Conservation (phyloP, 2,113 vertebrate species). For the Pelmatolapia mariae region DNA sequence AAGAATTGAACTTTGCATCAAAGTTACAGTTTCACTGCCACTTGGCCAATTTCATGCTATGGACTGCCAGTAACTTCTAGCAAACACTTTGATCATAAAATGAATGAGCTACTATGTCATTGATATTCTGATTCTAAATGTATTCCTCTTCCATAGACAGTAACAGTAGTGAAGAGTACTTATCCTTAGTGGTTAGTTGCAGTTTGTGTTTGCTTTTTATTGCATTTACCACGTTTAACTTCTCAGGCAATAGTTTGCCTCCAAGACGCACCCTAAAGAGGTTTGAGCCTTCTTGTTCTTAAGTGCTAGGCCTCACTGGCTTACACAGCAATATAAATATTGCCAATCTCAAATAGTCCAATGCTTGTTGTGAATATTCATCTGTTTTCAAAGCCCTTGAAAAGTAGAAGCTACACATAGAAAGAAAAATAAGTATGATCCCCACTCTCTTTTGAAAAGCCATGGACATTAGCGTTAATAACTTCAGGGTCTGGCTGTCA, state of each 20-base stretch:
- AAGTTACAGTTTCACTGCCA: neutral
- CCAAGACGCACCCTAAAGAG: neutral
- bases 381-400: neutral
- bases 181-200: neutral
- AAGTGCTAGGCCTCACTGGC: neutral
- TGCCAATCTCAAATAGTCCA: neutral
- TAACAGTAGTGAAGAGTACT: neutral
- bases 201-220: neutral
- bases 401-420: neutral
- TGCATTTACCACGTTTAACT: neutral
- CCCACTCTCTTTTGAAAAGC: neutral
- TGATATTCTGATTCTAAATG: neutral
- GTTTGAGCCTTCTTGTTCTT: neutral
- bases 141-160: neutral
- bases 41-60: neutral
- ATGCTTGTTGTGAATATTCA: neutral
- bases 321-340: neutral
- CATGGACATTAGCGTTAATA: neutral
- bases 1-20: neutral
- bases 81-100: no score
- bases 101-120: neutral
- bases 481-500: neutral
- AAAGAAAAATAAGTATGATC: neutral
- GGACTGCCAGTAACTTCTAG: neutral
- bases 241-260: neutral